These are phyloP conservation scores for Cheilosia pagana DNA, from an alignment of 2,888 invertebrate genomes.

Conservation along the genomic window DNA sequence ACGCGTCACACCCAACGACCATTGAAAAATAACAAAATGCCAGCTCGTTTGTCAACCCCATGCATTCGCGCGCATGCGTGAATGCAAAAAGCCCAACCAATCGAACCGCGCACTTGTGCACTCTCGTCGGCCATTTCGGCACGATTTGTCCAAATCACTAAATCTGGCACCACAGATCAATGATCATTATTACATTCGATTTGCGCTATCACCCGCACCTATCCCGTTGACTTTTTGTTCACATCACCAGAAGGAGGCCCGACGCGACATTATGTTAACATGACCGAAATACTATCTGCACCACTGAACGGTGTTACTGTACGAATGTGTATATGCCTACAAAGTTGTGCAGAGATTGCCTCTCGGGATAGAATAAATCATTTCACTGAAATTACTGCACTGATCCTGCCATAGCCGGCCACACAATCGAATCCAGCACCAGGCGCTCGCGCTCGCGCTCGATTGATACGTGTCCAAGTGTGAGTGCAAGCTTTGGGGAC, in stretches of 20 bases:
- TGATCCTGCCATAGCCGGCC: slow-evolving; percentile 55
- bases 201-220: slow-evolving; percentile 31
- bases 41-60: slow-evolving; percentile 52
- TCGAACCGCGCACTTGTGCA: slow-evolving; percentile 10
- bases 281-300: slow-evolving; percentile 54
- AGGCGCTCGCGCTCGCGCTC: background rate
- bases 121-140: slow-evolving; percentile 53
- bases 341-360: slow-evolving; percentile 58
- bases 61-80: slow-evolving; percentile 62
- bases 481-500: slow-evolving; percentile 35
- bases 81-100: slow-evolving; percentile 15
- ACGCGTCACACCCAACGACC: slow-evolving; percentile 42
- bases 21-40: slow-evolving; percentile 21
- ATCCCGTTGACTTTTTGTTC: slow-evolving; percentile 50
- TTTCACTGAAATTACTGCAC: slow-evolving; percentile 60
- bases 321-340: slow-evolving; percentile 25
- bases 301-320: background rate
- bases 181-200: slow-evolving; percentile 63
- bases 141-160: slow-evolving; percentile 74
- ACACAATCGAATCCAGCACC: slow-evolving; percentile 15
- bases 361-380: slow-evolving; percentile 67
- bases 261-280: slow-evolving; percentile 68
- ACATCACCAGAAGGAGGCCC: slow-evolving; percentile 42
- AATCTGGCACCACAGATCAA: slow-evolving; percentile 74
- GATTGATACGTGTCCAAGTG: slow-evolving; percentile 56